Base-by-base conservation (phyloP, 2,113 vertebrate species). In the Callocephalon fimbriatum region DNA sequence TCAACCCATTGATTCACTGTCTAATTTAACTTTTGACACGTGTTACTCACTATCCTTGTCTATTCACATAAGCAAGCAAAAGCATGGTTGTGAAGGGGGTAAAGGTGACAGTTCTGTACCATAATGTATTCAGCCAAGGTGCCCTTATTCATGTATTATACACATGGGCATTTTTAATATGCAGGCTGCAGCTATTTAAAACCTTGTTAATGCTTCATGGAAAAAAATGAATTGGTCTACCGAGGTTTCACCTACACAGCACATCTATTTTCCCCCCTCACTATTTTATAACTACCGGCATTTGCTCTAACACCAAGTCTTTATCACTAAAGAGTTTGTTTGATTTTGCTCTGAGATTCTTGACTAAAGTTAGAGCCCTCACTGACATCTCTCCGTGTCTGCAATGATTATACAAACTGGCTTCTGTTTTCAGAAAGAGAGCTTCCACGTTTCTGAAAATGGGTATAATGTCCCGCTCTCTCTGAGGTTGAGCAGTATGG, bases 71-170 rank as follows among this genome's bases (percentile, higher is more conserved):
- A 95, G 80, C 22, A 96, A 87, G 72, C 31, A 82, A 81, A 96
- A 95, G 94, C 70, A 54, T n/a, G 70, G 62, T 87, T 83, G 37
- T 90, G 80, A 96, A 85, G 58, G 50, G 35, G 77, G n/a, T 62
- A 61, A 78, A 87, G 74, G 97, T 93, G 82, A 97, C 48, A 89
- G 85, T 54, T 98, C 95, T 94, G 54, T 80, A 95, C 70, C 74
- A 87, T 91, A 95, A 96, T 93, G 85, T 67, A 97, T 97, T 97
- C 77, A 96, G 90, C 80, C 94, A 96, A 96, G 86, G 94, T 96
- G 89, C 72, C 95, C 94, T 97, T 97, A 88, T 94, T 93, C 76
- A 96, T 97, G 89, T 77, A 79, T 93, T 94, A 97, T 77, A 90
- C 91, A 96, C 59, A 50, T 51, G 50, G n/a, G 54, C 61, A 94